Base-by-base conservation (phyloP, 2,888 invertebrate genomes). In the Polyommatus iphigenia region DNA sequence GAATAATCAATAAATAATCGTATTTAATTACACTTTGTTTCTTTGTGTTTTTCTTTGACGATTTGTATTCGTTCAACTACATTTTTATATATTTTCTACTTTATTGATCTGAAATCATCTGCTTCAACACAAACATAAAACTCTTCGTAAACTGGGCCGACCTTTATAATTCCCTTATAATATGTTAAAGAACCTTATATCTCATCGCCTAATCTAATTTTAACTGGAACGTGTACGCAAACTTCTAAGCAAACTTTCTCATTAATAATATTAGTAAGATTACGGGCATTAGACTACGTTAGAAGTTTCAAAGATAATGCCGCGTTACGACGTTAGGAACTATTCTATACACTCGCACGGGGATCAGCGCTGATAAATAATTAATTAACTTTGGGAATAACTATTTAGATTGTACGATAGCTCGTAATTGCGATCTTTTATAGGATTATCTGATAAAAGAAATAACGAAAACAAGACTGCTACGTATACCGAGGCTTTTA, bases 251-350 rank as follows among this genome's bases (percentile, higher is more conserved):
- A 75, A 54, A 75, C 50, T 75, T 75, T 75, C 75, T 75, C 75
- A 75, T 75, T 75, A 75, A 50, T 75, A 75, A 75, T 75, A 75
- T 75, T 75, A 75, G 75, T 75, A 54, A 75, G 75, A 75, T 75
- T 75, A 75, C 75, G 75, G 29, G 75, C 18, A 29, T 75, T 75
- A 75, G 75, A 75, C 75, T 54, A 75, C 75, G 54, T 75, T 75
- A 50, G 75, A 75, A 75, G 75, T 75, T 75, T 50, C 46, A 29
- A 29, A 46, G 50, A 75, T 75, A 75, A 75, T 54, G 54, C 54
- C 75, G 32, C 75, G 46, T 75, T 75, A 75, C 75, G 54, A 75
- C 50, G 50, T 75, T 75, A 20, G 54, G 75, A 50, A 75, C 67
- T 67, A 67, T 67, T 67, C 67, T 32, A 67, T 32, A 67, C 4